phyloP scores from a whole-genome alignment of 2,797 vertebrate species.

The Esox lucius region DNA sequence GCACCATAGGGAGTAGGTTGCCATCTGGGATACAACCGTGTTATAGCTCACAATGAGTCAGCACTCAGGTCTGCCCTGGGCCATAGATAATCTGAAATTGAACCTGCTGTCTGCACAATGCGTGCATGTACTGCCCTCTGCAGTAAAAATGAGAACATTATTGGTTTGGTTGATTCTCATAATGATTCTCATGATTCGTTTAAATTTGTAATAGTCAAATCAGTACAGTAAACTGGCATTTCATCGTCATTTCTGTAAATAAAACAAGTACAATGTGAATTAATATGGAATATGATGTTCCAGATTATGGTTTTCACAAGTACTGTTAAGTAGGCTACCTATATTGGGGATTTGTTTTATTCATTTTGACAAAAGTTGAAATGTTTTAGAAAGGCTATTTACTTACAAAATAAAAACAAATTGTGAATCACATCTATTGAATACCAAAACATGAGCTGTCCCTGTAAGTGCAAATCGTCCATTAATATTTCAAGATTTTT shows the following conservation, averaged over 20 bases:
- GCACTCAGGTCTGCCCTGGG: slow-evolving; percentile 32
- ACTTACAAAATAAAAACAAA: neutral
- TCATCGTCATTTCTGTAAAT: neutral
- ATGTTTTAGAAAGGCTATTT: neutral
- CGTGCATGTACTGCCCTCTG: slow-evolving; percentile 65
- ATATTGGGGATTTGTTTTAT: neutral
- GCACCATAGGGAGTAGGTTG: neutral
- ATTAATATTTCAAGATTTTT: no score
- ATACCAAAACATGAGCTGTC: neutral
- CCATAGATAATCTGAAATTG: neutral
- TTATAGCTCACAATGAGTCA: slow-evolving; percentile 59
- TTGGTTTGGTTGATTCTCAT: neutral
- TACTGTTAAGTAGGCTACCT: no score
- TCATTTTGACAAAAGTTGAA: neutral
- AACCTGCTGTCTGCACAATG: slow-evolving; percentile 7
- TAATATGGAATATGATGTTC: neutral
- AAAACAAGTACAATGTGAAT: neutral
- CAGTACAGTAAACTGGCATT: neutral
- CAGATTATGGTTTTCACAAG: neutral
- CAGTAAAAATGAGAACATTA: slow-evolving; percentile 37
- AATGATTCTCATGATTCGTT: neutral
- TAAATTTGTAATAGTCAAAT: neutral
- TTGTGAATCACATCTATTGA: neutral
- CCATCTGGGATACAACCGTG: neutral
- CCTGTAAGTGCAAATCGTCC: neutral